Percentiles rank a stretch among this genome's conserved stretches.
phyloP scores from a whole-genome alignment of 2,797 vertebrate species.

The Miichthys miiuy region DNA sequence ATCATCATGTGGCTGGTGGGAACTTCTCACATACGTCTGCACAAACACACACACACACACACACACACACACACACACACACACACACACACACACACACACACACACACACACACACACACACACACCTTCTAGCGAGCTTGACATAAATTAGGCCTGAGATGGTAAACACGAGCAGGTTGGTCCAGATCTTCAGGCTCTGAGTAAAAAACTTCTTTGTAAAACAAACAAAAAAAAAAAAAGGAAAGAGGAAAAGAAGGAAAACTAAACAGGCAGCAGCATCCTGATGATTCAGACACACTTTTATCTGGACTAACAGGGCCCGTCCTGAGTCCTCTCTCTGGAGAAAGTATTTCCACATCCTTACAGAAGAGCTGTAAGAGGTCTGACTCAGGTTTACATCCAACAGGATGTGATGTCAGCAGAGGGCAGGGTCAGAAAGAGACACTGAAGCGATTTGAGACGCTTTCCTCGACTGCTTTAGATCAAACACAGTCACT shows the following conservation, averaged over 20 bases:
- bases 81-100: slow-evolving; percentile 21
- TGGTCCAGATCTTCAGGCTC: slow-evolving; percentile 34
- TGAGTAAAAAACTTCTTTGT: slow-evolving; percentile 8
- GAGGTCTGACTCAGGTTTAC: background rate
- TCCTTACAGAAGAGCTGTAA: background rate
- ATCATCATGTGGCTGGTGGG: background rate
- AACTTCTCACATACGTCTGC: background rate
- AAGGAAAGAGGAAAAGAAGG: background rate
- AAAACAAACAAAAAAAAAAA: no score
- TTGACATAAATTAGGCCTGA: slow-evolving; percentile 26
- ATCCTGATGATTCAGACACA: background rate
- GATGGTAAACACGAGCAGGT: slow-evolving; percentile 4
- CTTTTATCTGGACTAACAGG: background rate
- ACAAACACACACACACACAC: no score
- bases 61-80: background rate
- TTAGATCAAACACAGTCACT: background rate
- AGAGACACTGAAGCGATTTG: background rate
- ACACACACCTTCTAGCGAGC: background rate
- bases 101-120: no score
- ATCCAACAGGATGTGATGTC: slow-evolving; percentile 46
- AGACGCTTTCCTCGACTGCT: background rate
- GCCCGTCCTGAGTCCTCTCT: background rate
- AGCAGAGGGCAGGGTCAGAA: slow-evolving; percentile 20
- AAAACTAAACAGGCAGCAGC: slow-evolving; percentile 16
- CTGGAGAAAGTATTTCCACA: background rate